phyloP scores from a whole-genome alignment of 2,113 vertebrate genomes.

The Microcebus tavaratra region DNA sequence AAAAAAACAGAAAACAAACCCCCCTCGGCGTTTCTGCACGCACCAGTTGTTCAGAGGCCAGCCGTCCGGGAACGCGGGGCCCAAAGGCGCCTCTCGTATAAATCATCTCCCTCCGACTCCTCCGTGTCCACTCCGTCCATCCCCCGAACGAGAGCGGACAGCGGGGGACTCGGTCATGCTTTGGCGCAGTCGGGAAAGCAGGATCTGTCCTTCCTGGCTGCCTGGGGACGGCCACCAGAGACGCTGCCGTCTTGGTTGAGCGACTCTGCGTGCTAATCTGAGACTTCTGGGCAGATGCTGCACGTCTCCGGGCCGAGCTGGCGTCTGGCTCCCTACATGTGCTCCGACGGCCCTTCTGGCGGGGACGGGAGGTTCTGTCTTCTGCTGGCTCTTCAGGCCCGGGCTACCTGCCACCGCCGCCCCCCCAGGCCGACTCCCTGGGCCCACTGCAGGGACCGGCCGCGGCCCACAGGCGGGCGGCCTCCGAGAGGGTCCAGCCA shows the following conservation, averaged over 20 bases:
- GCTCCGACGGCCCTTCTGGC: conserved; percentile 64
- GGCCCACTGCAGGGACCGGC: not conserved
- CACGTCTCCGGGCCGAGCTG: conserved; percentile 52
- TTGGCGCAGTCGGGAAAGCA: conserved; percentile 11
- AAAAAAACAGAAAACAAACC: not conserved
- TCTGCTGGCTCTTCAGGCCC: conserved; percentile 17
- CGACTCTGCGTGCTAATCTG: conserved; percentile 54
- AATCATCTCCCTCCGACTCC: conserved; percentile 53
- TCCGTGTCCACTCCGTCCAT: not conserved
- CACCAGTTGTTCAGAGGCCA: conserved; percentile 49
- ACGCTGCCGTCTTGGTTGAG: conserved; percentile 49
- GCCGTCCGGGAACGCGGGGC: conserved; percentile 44
- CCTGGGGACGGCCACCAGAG: conserved; percentile 63
- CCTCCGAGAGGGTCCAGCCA: not conserved
- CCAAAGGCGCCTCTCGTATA: conserved; percentile 10
- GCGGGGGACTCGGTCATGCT: conserved; percentile 52
- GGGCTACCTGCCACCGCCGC: conserved; percentile 63
- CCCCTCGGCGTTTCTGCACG: conserved; percentile 40
- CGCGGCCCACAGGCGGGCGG: not conserved
- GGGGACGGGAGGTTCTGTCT: conserved; percentile 32
- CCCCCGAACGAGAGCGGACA: not conserved
- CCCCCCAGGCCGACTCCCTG: not conserved
- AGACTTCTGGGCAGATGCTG: conserved; percentile 73
- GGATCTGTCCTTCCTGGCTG: conserved; percentile 47
- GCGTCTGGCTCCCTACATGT: conserved; percentile 1